A percentile compares a stretch with the other conserved stretches of the same genome.
Evolutionary conservation across 1,140 invertebrate genomes (phyloP).

Genomic region (Eurosta solidaginis): DNA sequence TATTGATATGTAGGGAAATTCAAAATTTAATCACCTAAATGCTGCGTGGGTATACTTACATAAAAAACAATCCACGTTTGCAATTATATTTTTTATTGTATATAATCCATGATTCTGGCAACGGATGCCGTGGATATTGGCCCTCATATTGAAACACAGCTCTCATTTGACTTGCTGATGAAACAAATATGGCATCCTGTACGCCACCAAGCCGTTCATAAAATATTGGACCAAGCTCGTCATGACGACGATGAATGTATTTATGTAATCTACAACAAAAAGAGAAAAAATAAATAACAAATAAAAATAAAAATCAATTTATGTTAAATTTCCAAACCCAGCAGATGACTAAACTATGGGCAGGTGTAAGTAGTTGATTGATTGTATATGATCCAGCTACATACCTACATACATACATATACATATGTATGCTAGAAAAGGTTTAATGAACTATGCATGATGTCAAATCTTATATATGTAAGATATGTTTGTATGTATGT

Average conservation of each 20-base stretch:
- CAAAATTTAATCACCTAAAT: no score
- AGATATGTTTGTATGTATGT: no score
- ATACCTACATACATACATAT: no score
- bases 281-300: no score
- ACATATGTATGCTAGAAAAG: no score
- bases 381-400: not conserved
- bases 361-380: not conserved
- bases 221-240: constrained; percentile 75
- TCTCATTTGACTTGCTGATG: constrained; percentile 66
- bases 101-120: constrained; percentile 80
- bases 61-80: constrained; percentile 82
- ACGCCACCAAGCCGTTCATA: constrained; percentile 71
- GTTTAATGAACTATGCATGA: no score
- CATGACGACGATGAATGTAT: constrained; percentile 75
- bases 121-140: constrained; percentile 74
- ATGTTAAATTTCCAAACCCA: not conserved
- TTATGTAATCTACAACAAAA: constrained; percentile 65
- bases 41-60: no score
- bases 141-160: constrained; percentile 77
- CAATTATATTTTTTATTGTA: constrained; percentile 76
- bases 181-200: constrained; percentile 70
- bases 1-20: no score
- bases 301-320: not conserved
- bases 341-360: not conserved
- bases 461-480: no score